These are phyloP conservation scores for Charanyca ferruginea DNA, from an alignment of 2,888 invertebrate species.

Conservation along the genomic window DNA sequence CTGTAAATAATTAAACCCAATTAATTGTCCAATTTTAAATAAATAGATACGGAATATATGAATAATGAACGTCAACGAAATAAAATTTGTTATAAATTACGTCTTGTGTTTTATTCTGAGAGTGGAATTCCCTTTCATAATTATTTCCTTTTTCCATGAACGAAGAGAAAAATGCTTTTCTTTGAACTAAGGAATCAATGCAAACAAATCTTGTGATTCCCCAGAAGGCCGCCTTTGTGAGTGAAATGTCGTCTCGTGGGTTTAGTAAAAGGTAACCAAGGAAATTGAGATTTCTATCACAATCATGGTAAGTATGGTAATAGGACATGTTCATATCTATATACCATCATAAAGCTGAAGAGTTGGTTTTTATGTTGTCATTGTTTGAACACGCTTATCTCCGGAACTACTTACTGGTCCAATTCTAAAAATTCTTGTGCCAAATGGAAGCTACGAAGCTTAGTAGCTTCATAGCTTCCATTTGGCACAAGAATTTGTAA, in stretches of 20 bases:
- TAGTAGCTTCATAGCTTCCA: too few species aligned
- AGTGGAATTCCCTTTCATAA: background rate
- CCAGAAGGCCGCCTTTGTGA: conserved; percentile 20
- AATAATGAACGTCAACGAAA: conserved; percentile 73
- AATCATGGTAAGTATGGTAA: conserved; percentile 20
- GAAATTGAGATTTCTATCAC: conserved; percentile 11
- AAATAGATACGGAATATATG: conserved; percentile 63
- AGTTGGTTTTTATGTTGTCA: too few species aligned
- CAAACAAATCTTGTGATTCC: conserved; percentile 32
- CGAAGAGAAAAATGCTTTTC: background rate
- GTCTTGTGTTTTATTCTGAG: conserved; percentile 48
- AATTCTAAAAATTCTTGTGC: too few species aligned
- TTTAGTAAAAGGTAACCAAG: conserved; percentile 30
- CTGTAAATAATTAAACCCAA: conserved; percentile 64
- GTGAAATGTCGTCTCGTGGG: conserved; percentile 16
- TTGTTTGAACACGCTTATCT: too few species aligned
- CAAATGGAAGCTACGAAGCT: too few species aligned
- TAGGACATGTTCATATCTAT: background rate
- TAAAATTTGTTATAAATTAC: conserved; percentile 71
- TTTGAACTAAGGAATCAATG: conserved; percentile 14
- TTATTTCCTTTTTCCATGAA: background rate
- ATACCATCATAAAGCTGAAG: too few species aligned
- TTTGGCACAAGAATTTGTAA: too few species aligned
- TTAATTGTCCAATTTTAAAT: conserved; percentile 65
- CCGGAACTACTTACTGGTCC: too few species aligned